Base-by-base conservation (phyloP, 2,113 vertebrate species). In the Sorex fumeus region DNA sequence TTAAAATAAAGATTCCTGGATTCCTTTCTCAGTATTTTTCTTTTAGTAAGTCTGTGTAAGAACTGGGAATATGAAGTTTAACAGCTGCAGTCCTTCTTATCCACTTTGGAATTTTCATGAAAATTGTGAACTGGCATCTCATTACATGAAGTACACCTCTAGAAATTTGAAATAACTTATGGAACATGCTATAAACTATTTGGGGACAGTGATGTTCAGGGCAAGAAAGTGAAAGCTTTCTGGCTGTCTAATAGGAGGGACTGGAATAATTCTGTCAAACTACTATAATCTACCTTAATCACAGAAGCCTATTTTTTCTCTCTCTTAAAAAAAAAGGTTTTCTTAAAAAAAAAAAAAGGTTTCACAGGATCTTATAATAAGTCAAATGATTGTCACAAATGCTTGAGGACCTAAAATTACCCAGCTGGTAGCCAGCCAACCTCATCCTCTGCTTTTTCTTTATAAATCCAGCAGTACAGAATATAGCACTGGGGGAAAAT, bases 321-420 rank as follows among this genome's bases (percentile, higher is more conserved):
- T 53, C 71, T 83, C 60, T 88, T n/a, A n/a, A n/a, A n/a, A 72
- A 91, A 90, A 93, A 34, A 87, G 8, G 66, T 71, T 60, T 87
- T 86, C 62, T 67, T 15, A 40, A 40, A 40, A 40, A 40, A 69
- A 91, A 72, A 91, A 90, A 93, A 36, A 88, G 7, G 67, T 71
- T 62, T 87, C 83, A 53, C 67, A 12, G 12, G 27, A n/a, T 43
- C 45, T 87, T 91, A 40, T 40, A 87, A 64, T 88, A 87, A 87
- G 57, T 80, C 45, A 85, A 76, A 64, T 83, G 66, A 94, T 36
- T 92, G 50, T 80, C 75, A 69, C 23, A 77, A 43, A 91, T 57
- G 4, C 23, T 93, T 80, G 71, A 94, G n/a, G 36, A 92, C 76
- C 36, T 93, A 81, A 91, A 90, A 95, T 94, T 92, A 93, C 75